These are phyloP conservation scores for Erythrocercus mccallii DNA, from an alignment of 2,113 vertebrate genomes.

Conservation along the genomic window DNA sequence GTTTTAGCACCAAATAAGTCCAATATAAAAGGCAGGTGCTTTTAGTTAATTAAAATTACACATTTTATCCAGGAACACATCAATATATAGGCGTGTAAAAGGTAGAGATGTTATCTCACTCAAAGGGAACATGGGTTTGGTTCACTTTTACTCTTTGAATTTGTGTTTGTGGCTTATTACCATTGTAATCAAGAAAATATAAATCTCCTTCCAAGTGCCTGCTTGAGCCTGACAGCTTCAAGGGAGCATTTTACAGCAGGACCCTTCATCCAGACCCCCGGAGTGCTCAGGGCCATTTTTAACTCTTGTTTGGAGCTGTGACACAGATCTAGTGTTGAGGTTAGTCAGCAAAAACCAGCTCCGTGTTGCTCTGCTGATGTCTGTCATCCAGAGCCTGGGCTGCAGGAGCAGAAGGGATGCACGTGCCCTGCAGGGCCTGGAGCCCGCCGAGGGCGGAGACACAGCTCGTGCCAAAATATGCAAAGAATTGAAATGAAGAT, in stretches of 20 bases:
- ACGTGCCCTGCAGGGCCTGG: background rate
- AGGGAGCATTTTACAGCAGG: background rate
- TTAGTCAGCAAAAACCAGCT: conserved; percentile 14
- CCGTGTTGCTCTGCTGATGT: accelerated
- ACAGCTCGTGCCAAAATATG: conserved; percentile 16
- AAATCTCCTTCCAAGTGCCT: background rate
- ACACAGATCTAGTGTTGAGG: background rate
- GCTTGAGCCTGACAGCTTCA: background rate
- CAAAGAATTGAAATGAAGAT: conserved; percentile 42
- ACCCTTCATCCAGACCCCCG: accelerated
- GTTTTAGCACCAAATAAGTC: background rate
- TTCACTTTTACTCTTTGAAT: conserved; percentile 56
- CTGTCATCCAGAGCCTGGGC: background rate
- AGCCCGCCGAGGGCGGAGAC: background rate
- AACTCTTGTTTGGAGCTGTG: background rate
- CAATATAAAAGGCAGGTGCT: conserved; percentile 9
- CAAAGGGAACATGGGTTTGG: conserved; percentile 59
- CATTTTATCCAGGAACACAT: conserved; percentile 57
- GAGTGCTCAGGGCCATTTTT: background rate
- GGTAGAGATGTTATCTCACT: conserved; percentile 45
- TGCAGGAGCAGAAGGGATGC: background rate
- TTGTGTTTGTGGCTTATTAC: conserved; percentile 58
- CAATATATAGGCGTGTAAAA: conserved; percentile 44
- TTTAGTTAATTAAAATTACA: conserved; percentile 55
- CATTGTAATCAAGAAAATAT: conserved; percentile 54